These are phyloP conservation scores for Ceratotherium simum DNA, from an alignment of 2,113 vertebrate species.

Conservation along the genomic window DNA sequence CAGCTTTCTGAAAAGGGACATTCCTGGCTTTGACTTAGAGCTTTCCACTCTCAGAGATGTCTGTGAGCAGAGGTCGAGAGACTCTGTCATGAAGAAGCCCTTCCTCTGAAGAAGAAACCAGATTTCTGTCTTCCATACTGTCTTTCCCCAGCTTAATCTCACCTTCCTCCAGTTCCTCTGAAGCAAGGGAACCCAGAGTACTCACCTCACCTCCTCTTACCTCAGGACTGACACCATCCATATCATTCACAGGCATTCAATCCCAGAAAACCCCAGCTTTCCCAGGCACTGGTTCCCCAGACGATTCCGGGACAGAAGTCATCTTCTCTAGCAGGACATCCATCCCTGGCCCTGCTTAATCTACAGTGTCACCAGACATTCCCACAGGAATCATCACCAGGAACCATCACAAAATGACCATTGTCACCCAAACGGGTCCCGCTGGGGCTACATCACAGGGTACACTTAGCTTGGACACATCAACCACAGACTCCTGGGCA, in stretches of 20 bases:
- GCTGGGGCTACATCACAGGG: neutral
- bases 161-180: neutral
- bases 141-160: neutral
- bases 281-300: neutral
- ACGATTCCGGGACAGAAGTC: neutral
- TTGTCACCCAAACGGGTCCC: rapidly evolving
- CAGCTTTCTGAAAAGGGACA: neutral
- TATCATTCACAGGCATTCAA: neutral
- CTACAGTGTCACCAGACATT: rapidly evolving
- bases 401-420: neutral
- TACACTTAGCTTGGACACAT: rapidly evolving
- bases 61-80: neutral
- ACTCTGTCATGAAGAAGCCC: neutral
- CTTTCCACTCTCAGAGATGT: neutral
- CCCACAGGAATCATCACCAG: too few species aligned
- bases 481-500: rapidly evolving
- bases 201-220: neutral
- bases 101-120: neutral
- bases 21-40: neutral
- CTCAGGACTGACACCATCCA: neutral
- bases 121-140: neutral
- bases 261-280: neutral
- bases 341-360: too few species aligned
- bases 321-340: neutral
- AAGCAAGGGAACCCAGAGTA: neutral